Percentiles rank a stretch among this genome's conserved stretches.
Evolutionary conservation across 2,797 vertebrate genomes (phyloP).

Genomic region (Perodicticus potto): DNA sequence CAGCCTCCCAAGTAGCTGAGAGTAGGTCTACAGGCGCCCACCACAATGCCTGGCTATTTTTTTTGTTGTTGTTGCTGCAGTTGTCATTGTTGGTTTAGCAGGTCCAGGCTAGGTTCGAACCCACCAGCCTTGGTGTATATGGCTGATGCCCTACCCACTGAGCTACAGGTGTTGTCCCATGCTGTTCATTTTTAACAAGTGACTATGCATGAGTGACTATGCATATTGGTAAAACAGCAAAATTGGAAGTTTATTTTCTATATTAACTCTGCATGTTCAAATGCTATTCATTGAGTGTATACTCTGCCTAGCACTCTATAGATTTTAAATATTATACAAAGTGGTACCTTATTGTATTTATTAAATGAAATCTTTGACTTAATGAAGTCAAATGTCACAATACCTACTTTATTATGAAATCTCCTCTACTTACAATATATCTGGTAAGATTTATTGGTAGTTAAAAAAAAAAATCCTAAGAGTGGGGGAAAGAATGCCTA

Average conservation of each 20-base stretch:
- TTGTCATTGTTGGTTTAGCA: too few species aligned
- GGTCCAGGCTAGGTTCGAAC: too few species aligned
- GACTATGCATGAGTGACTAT: background rate
- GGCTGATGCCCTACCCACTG: too few species aligned
- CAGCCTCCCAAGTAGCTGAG: too few species aligned
- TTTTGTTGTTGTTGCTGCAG: too few species aligned
- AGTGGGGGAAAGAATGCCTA: slow-evolving; percentile 20
- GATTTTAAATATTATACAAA: background rate
- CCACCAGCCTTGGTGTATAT: too few species aligned
- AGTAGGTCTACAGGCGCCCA: too few species aligned
- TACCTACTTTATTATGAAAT: slow-evolving; percentile 46
- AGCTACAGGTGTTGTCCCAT: too few species aligned
- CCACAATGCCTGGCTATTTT: too few species aligned
- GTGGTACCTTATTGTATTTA: background rate
- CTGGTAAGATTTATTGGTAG: background rate
- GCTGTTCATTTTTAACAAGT: background rate
- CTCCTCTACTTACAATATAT: slow-evolving; percentile 17
- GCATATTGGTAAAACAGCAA: background rate
- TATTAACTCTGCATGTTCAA: slow-evolving; percentile 12
- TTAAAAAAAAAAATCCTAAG: background rate
- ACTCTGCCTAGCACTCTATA: background rate
- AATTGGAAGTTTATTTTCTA: background rate
- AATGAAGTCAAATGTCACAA: slow-evolving; percentile 53
- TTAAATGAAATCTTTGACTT: slow-evolving; percentile 11
- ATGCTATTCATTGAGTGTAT: background rate